Percentiles rank a stretch among this genome's conserved stretches.
These are phyloP conservation scores for Lepus oiostolus DNA, from an alignment of 2,797 vertebrate species.

Conservation along the genomic window DNA sequence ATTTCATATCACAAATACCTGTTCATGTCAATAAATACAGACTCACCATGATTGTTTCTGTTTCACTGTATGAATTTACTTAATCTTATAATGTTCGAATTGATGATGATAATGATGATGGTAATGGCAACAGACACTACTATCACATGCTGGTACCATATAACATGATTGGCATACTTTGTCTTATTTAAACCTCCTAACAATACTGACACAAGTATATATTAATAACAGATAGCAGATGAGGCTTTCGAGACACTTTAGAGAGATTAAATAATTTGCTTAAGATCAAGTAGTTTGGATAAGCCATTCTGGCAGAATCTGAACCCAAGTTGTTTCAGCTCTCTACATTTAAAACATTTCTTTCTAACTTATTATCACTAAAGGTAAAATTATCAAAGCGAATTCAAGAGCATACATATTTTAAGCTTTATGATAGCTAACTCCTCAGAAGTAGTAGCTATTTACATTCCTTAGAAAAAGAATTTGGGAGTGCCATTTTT, in stretches of 20 bases:
- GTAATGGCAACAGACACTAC: background rate
- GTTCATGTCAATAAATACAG: conserved; percentile 16
- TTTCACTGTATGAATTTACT: background rate
- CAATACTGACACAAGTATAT: background rate
- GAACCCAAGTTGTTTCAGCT: conserved; percentile 40
- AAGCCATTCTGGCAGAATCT: background rate
- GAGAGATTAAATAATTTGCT: conserved; percentile 35
- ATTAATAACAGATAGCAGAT: conserved; percentile 30
- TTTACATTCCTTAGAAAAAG: conserved; percentile 55
- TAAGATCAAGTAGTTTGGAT: conserved; percentile 42
- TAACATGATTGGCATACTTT: background rate
- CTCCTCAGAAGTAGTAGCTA: background rate
- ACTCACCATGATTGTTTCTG: conserved; percentile 30
- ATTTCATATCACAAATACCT: conserved; percentile 24
- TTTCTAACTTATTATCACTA: no score
- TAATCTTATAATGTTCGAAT: background rate
- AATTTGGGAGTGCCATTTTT: background rate
- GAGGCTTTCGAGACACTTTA: background rate
- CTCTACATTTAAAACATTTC: background rate
- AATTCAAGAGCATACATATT: background rate
- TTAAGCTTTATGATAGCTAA: conserved; percentile 37
- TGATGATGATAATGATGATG: background rate
- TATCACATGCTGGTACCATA: background rate
- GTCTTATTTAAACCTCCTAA: conserved; percentile 32
- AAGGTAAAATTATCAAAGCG: conserved; percentile 52